Evolutionary conservation across 1,140 invertebrate species (phyloP).

Genomic region (Aradophagus sp.): DNA sequence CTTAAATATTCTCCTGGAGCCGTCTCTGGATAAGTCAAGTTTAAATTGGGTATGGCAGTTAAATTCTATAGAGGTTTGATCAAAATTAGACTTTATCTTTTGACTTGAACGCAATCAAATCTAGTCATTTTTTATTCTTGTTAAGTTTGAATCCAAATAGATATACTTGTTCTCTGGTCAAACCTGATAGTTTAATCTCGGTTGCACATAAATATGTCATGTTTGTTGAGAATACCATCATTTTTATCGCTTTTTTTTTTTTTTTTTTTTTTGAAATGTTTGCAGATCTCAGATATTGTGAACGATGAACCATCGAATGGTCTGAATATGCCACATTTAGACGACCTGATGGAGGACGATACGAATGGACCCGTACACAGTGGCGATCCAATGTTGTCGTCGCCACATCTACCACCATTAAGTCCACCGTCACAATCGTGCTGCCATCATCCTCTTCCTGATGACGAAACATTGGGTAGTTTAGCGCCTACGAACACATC

Average conservation of each 20-base stretch:
- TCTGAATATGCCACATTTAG: conserved; percentile 82
- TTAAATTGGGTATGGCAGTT: conserved; percentile 23
- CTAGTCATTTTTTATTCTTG: too few relatives aligned
- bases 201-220: too few relatives aligned
- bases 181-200: too few relatives aligned
- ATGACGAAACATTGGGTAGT: conserved; percentile 72
- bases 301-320: conserved; percentile 74
- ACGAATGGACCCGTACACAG: conserved; percentile 78
- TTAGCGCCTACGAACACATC: conserved; percentile 71
- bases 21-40: conserved; percentile 17
- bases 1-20: conserved; percentile 11
- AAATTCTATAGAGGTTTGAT: too few relatives aligned
- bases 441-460: conserved; percentile 68
- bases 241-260: too few relatives aligned
- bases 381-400: conserved; percentile 82
- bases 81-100: too few relatives aligned
- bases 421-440: conserved; percentile 67
- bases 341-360: conserved; percentile 89
- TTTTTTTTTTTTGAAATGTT: too few relatives aligned
- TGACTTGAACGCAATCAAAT: too few relatives aligned
- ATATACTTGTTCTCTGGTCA: too few relatives aligned
- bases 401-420: conserved; percentile 73
- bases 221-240: conserved; percentile 2
- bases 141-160: too few relatives aligned
- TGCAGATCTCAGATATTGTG: conserved; percentile 77